Evolutionary conservation across 2,113 vertebrate genomes (phyloP).

Genomic region (Platysternon megacephalum): DNA sequence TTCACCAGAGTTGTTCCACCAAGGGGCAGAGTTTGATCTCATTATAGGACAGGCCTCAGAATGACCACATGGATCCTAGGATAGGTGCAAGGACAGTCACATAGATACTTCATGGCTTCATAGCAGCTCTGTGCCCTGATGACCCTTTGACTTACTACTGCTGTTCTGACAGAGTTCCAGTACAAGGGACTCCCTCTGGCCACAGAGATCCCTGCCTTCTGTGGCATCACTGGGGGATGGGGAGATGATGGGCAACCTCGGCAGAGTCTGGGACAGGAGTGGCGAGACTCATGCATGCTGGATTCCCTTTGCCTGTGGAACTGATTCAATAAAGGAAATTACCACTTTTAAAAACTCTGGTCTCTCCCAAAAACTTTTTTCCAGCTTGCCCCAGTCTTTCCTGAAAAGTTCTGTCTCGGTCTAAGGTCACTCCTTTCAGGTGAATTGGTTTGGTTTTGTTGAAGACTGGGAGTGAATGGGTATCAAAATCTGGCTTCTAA

Average conservation of each 20-base stretch:
- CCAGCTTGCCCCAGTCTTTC: background rate
- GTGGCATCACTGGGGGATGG: background rate
- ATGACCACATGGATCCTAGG: background rate
- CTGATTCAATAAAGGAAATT: background rate
- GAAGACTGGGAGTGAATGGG: background rate
- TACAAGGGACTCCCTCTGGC: background rate
- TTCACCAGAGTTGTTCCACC: background rate
- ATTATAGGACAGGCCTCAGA: background rate
- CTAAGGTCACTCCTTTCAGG: fast-evolving
- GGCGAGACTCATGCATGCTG: background rate
- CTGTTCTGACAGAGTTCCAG: background rate
- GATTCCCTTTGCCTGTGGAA: background rate
- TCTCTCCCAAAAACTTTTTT: background rate
- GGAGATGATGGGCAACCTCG: background rate
- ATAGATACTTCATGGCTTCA: background rate
- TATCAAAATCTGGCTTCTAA: background rate
- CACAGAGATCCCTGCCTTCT: background rate
- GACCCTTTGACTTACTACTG: background rate
- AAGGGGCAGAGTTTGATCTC: background rate
- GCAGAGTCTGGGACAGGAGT: background rate
- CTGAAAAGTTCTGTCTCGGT: background rate
- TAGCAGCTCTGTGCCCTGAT: background rate
- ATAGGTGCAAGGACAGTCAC: background rate
- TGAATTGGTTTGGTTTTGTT: background rate
- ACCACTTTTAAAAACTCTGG: background rate